phyloP scores from a whole-genome alignment of 2,113 vertebrate species.

The Holacanthus passer region DNA sequence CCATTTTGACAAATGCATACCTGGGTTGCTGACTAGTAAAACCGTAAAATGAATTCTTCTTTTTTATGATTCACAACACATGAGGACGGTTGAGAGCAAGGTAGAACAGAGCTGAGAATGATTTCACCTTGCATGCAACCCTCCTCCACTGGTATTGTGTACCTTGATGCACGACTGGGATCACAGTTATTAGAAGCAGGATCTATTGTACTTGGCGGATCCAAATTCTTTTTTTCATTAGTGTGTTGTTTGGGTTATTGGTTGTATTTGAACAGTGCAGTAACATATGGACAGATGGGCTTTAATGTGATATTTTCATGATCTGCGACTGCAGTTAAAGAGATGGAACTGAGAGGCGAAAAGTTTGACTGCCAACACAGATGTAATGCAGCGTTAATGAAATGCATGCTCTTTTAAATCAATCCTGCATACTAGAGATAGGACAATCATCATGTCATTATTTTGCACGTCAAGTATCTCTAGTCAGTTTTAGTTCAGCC shows the following conservation, averaged over 20 bases:
- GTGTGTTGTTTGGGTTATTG: slow-evolving; percentile 49
- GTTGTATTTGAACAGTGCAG: slow-evolving; percentile 26
- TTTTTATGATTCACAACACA: slow-evolving; percentile 77
- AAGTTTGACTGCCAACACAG: background rate
- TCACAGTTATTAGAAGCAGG: slow-evolving; percentile 58
- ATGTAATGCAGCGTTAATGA: background rate
- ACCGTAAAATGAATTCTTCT: slow-evolving; percentile 76
- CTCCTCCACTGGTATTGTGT: slow-evolving; percentile 39
- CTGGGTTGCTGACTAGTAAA: slow-evolving; percentile 79
- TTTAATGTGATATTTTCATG: slow-evolving; percentile 60
- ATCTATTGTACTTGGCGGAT: slow-evolving; percentile 48
- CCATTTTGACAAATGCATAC: slow-evolving; percentile 84
- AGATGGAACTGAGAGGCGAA: slow-evolving; percentile 30
- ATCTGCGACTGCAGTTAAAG: slow-evolving; percentile 44
- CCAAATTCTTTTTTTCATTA: background rate
- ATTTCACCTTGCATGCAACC: slow-evolving; percentile 80
- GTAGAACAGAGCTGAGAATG: slow-evolving; percentile 70
- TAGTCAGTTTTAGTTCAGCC: background rate
- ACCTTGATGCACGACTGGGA: slow-evolving; percentile 47
- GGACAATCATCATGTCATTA: background rate
- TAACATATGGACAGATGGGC: slow-evolving; percentile 20
- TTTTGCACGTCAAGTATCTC: background rate
- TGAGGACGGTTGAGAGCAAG: slow-evolving; percentile 58
- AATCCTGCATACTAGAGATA: background rate
- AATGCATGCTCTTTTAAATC: background rate